Base-by-base conservation (phyloP, 64 coral and sea anemone genomes). In the Actinia equina region DNA sequence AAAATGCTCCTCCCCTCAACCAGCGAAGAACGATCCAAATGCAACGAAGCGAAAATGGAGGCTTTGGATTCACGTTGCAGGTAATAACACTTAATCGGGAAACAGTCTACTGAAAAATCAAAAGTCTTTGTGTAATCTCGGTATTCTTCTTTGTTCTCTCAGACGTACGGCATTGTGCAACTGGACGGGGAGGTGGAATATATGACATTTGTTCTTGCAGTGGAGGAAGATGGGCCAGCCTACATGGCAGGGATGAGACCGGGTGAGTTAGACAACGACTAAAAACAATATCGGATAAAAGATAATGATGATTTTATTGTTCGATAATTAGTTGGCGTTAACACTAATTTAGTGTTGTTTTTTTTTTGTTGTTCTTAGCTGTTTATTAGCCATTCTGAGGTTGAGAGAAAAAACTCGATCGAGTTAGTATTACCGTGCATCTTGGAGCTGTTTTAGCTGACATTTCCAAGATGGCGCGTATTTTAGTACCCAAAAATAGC, bases 181-280 rank as follows among this genome's bases (percentile, higher is more conserved):
- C 81, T 71, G 11, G 86, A 81, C 5, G 96, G 93, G 45, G 59
- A 90, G 10, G 86, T 92, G 45, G 96, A 99, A 25, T 93, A 84
- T 44, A 99, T 94, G 79, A 99, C 96, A 14, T 99, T 99, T 91
- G 88, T 99, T 44, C 77, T 94, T 4, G 78, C 67, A 4, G 93
- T 99, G 0, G 93, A 94, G 15, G 96, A 99, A 59, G 96, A 99
- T 46, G 96, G 96, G 6, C 96, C 96, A 8, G 96, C 93, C 2
- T 99, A 99, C 52, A 92, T 99, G 89, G 96, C 96, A 77, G 96
- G 96, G 3, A 86, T 99, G 30, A 95, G 96, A 91, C 96, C 96
- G 86, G 96, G 96, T 99, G 63, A 60, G 84, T 20, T 20, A 52
- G 69, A 12, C 54, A 56, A 56, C 1, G 5, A 56, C n/a, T n/a